Percentiles rank a stretch among this genome's conserved stretches.
These are phyloP conservation scores for Drosophila sp. DNA, from an alignment of 1,140 invertebrate species.

Conservation along the genomic window DNA sequence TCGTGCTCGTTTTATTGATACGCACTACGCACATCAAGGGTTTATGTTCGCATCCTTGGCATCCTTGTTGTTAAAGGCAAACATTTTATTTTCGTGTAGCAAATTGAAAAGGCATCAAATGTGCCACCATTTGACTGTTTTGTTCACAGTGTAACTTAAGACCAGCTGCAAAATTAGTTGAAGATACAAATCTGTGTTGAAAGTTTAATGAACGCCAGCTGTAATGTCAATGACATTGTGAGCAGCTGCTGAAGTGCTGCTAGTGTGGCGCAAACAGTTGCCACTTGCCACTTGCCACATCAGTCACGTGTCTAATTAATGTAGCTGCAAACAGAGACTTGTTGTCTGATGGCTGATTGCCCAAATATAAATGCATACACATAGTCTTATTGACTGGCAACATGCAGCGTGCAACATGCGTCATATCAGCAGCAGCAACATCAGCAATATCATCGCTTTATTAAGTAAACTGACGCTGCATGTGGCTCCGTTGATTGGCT, in stretches of 20 bases:
- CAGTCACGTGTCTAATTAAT: conserved; percentile 69
- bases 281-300: conserved; percentile 27
- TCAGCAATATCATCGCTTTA: conserved; percentile 32
- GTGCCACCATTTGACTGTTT: conserved; percentile 20
- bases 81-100: conserved; percentile 51
- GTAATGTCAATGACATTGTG: conserved; percentile 15
- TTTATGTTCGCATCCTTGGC: conserved; percentile 30
- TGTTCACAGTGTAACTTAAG: conserved; percentile 5
- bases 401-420: conserved; percentile 24
- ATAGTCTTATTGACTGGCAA: conserved; percentile 27
- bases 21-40: conserved; percentile 51
- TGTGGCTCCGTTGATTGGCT: conserved; percentile 56
- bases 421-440: background rate
- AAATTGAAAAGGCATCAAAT: conserved; percentile 55
- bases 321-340: background rate
- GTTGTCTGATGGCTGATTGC: conserved; percentile 9
- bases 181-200: conserved; percentile 32
- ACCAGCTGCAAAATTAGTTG: conserved; percentile 22
- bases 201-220: conserved; percentile 22
- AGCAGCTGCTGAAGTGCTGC: conserved; percentile 1
- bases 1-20: conserved; percentile 49
- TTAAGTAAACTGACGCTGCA: conserved; percentile 49
- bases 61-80: conserved; percentile 5
- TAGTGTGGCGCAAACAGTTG: conserved; percentile 2
- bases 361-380: conserved; percentile 1